Evolutionary conservation across 2,888 invertebrate species (phyloP), one percentile per base, ranked within the genome.

Genomic region (Phymatocera aterrima): DNA sequence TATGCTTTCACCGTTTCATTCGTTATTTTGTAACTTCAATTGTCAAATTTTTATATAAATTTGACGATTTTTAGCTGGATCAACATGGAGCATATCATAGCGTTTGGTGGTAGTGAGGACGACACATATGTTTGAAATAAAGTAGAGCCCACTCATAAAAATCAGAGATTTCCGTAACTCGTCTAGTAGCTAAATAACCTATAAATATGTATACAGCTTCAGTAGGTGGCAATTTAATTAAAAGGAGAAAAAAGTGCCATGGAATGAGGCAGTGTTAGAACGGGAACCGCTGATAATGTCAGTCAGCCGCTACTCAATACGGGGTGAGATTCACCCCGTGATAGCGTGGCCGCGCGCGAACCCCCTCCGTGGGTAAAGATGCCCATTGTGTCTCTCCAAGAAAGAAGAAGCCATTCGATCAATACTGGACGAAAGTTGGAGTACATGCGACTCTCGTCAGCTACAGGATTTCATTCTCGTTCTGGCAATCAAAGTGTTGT

Each of bases 391-490:
- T 37, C 51, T 51, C 72, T 72, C 24, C 34, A 72, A 72, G 72
- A 51, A 72, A 72, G 72, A 72, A 72, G 72, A 72, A 72, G 72
- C 18, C 72, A 37, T 51, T 72, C 72, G 72, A 72, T 72, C 72
- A 54, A 72, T 72, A 72, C 72, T 37, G 72, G 54, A 72, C 51
- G 51, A 72, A 48, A 48, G 72, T 72, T 54, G 51, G 34, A 48
- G 72, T 72, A 54, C 51, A 51, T 54, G 51, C 51, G 51, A 72
- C 54, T 72, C 51, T 28, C 51, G 48, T 24, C 46, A 43, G 40
- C 15, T 34, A 34, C 10, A 43, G 43, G 46, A 43, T 34, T 24
- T 24, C 43, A 64, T 40, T 64, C 21, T 8, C 37, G 6, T 37
- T 64, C 15, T 18, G 37, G 37, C 21, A 5, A 64, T 18, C 34